Evolutionary conservation across 2,113 vertebrate genomes (phyloP).

Genomic region (Nanorana parkeri): DNA sequence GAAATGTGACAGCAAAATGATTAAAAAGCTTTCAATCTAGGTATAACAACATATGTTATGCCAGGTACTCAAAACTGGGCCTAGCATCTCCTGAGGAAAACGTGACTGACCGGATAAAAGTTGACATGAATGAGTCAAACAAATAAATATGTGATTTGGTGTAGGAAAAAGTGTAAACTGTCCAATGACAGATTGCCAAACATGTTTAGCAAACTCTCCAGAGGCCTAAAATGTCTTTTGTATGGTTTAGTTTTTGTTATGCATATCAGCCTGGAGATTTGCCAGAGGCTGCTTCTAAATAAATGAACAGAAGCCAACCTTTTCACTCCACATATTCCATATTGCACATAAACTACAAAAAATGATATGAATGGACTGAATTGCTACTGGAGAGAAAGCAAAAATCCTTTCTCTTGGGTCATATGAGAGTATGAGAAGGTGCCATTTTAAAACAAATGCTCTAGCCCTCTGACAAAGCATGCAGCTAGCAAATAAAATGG

Average conservation of each 20-base stretch:
- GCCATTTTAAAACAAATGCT: not conserved
- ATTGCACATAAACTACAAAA: conserved; percentile 27
- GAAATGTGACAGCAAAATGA: too few relatives aligned
- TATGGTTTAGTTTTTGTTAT: conserved; percentile 46
- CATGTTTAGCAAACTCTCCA: conserved; percentile 42
- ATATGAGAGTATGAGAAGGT: conserved; percentile 14
- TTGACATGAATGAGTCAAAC: not conserved
- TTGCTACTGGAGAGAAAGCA: not conserved
- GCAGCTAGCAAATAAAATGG: not conserved
- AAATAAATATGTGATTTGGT: conserved; percentile 27
- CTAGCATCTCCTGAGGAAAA: not conserved
- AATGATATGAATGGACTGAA: conserved; percentile 15
- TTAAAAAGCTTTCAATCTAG: too few relatives aligned
- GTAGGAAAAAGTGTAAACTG: conserved; percentile 21
- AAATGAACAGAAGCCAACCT: conserved; percentile 49
- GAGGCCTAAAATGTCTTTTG: conserved; percentile 24
- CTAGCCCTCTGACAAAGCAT: not conserved
- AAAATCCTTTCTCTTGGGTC: conserved; percentile 19
- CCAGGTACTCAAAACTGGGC: not conserved
- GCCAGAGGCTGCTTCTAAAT: conserved; percentile 50
- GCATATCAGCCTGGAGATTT: conserved; percentile 52
- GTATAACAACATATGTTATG: not conserved
- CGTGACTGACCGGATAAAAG: not conserved
- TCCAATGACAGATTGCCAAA: conserved; percentile 45
- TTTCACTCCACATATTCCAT: conserved; percentile 21